These are phyloP conservation scores for Polypedilum vanderplanki DNA, from an alignment of 1,140 invertebrate genomes.

Conservation along the genomic window DNA sequence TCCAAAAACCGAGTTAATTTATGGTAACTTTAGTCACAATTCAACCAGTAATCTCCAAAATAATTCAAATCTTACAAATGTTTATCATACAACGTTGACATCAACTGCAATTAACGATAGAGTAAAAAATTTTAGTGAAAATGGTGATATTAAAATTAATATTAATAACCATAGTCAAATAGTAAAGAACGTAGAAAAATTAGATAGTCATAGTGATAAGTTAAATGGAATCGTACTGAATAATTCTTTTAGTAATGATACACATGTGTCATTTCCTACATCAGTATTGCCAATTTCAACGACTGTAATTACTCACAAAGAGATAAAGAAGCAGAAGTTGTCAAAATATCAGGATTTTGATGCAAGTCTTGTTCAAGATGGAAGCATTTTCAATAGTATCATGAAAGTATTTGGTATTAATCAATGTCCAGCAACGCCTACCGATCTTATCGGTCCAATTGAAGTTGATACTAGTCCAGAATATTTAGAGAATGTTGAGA, in stretches of 20 bases:
- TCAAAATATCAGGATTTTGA: conserved; percentile 27
- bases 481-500: conserved; percentile 44
- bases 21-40: not conserved
- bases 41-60: not conserved
- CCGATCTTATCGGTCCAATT: conserved; percentile 42
- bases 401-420: conserved; percentile 16
- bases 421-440: not conserved
- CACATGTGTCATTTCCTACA: not conserved
- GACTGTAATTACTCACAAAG: not conserved
- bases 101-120: conserved; percentile 9
- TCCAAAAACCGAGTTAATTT: not conserved
- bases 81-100: not conserved
- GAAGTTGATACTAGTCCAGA: conserved; percentile 44
- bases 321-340: not conserved
- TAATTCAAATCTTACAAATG: not conserved
- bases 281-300: not conserved
- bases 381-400: not conserved
- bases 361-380: not conserved
- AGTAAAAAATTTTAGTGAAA: conserved; percentile 8
- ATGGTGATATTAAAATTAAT: conserved; percentile 25
- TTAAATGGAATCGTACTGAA: not conserved
- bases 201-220: conserved; percentile 18
- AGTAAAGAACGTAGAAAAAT: conserved; percentile 4
- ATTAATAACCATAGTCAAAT: not conserved
- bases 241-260: not conserved